phyloP scores from a whole-genome alignment of 2,113 vertebrate genomes.

The pig (Sus scrofa) region T2T-Sscrofa CM000812.6:87307501-87308000 shows the following conservation, averaged over 20 bases:
- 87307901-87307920: background rate
- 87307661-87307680: background rate
- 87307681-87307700: slow-evolving; percentile 1
- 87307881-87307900: background rate
- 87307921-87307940: background rate
- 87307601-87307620: background rate
- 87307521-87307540: background rate
- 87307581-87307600: background rate
- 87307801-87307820: background rate
- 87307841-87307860: background rate
- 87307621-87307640: background rate
- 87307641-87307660: slow-evolving; percentile 30
- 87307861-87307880: background rate
- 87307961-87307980: background rate
- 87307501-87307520: background rate
- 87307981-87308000: background rate
- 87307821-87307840: background rate
- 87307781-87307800: background rate
- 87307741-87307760: background rate
- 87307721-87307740: background rate
- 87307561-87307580: background rate
- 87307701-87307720: background rate
- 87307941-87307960: slow-evolving; percentile 26
- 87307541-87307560: slow-evolving; percentile 7
- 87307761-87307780: background rate